A percentile compares a stretch with the other conserved stretches of the same genome.
Evolutionary conservation across 2,888 invertebrate species (phyloP).

Genomic region (Ochropleura plecta): DNA sequence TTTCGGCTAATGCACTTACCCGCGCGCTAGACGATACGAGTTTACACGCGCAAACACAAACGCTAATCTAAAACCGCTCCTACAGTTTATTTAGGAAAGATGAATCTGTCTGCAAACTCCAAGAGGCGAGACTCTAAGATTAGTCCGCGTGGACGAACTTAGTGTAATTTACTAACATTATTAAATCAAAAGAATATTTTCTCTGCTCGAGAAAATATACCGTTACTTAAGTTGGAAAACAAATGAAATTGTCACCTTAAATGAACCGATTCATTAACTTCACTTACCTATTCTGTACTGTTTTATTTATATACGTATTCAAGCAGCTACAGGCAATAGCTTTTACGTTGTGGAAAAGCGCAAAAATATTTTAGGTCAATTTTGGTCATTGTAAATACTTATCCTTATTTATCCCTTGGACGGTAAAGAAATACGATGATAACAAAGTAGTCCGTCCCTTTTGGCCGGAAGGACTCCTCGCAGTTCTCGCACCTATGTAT

Average conservation of each 20-base stretch:
- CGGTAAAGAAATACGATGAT: slow-evolving; percentile 12
- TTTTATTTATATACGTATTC: slow-evolving; percentile 1
- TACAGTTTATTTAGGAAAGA: background rate
- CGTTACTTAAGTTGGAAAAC: slow-evolving; percentile 18
- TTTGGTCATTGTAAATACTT: background rate
- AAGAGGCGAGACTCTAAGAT: background rate
- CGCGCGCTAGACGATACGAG: background rate
- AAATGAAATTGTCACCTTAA: slow-evolving; percentile 1
- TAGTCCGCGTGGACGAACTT: slow-evolving; percentile 10
- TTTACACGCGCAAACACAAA: background rate
- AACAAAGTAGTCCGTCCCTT: slow-evolving; percentile 4
- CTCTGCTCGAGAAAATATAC: no score
- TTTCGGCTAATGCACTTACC: background rate
- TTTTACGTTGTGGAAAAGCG: background rate
- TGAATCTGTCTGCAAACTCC: slow-evolving; percentile 1
- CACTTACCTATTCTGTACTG: background rate
- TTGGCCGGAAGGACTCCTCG: background rate
- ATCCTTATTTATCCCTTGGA: slow-evolving; percentile 2
- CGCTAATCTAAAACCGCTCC: background rate
- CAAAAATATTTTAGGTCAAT: slow-evolving; percentile 2
- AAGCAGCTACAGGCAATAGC: background rate
- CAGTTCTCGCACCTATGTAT: slow-evolving; percentile 16
- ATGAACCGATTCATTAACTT: slow-evolving; percentile 22
- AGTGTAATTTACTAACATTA: background rate
- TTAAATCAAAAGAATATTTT: background rate